Evolutionary conservation across 1,140 invertebrate species (phyloP).

Genomic region (Triops cancriformis): DNA sequence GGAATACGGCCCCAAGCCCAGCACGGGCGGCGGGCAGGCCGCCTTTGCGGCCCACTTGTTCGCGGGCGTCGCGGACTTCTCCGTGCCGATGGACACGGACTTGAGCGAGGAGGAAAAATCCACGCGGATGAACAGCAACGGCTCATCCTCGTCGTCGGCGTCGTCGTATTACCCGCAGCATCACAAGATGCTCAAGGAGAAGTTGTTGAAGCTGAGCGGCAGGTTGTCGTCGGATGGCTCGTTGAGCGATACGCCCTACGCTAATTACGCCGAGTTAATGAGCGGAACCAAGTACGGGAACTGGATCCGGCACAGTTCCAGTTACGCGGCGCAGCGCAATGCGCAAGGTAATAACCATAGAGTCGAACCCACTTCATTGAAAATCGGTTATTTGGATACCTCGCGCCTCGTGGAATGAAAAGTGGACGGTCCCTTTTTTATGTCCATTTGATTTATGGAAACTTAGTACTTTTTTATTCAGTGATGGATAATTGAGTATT

Average conservation of each 20-base stretch:
- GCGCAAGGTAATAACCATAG: neutral
- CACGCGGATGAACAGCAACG: slow-evolving; percentile 24
- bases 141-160: slow-evolving; percentile 7
- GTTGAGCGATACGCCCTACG: slow-evolving; percentile 59
- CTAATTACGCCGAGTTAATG: slow-evolving; percentile 31
- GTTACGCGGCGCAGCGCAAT: slow-evolving; percentile 11
- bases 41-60: slow-evolving; percentile 26
- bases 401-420: neutral
- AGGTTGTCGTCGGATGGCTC: slow-evolving; percentile 48
- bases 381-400: neutral
- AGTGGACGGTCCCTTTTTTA: neutral
- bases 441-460: no score
- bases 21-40: slow-evolving; percentile 18
- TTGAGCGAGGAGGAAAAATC: neutral
- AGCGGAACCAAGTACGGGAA: neutral
- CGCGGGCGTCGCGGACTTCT: slow-evolving; percentile 24
- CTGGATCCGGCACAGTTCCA: slow-evolving; percentile 16
- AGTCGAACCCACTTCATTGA: no score
- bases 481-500: no score
- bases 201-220: slow-evolving; percentile 28
- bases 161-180: slow-evolving; percentile 4
- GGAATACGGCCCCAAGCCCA: neutral
- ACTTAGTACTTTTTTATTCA: no score
- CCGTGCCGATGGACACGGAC: slow-evolving; percentile 16
- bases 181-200: slow-evolving; percentile 25